Evolutionary conservation across 1,140 invertebrate genomes (phyloP).

Genomic region (Agrypnia vestita): DNA sequence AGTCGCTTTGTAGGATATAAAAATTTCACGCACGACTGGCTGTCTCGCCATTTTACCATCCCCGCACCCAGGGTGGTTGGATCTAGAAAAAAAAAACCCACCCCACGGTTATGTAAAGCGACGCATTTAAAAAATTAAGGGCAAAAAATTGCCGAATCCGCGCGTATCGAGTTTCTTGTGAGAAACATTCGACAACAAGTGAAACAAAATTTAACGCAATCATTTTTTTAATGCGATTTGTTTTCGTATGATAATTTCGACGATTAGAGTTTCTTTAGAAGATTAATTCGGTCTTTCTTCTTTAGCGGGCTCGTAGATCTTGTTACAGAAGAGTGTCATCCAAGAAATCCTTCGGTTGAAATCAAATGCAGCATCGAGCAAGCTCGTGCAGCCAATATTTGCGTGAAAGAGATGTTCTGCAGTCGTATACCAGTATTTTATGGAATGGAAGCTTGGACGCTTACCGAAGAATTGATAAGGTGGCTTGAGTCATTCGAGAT

Average conservation of each 20-base stretch:
- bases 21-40: constrained; percentile 55
- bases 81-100: constrained; percentile 9
- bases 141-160: constrained; percentile 8
- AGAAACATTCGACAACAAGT: constrained; percentile 24
- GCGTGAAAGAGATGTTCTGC: too few relatives aligned
- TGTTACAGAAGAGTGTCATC: too few relatives aligned
- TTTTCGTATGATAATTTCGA: constrained; percentile 12
- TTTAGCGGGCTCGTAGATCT: too few relatives aligned
- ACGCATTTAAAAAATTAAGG: constrained; percentile 25
- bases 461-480: too few relatives aligned
- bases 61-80: constrained; percentile 7
- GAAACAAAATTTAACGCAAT: neutral
- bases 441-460: too few relatives aligned
- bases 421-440: too few relatives aligned
- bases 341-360: too few relatives aligned
- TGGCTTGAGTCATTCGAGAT: too few relatives aligned
- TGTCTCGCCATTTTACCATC: neutral
- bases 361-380: too few relatives aligned
- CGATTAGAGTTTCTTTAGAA: neutral
- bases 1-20: constrained; percentile 49
- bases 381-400: too few relatives aligned
- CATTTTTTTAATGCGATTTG: neutral
- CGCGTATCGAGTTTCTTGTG: constrained; percentile 29
- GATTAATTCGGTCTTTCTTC: neutral
- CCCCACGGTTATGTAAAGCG: constrained; percentile 33